Conservation (phyloP, 1,140 invertebrate genomes). For the Eufriesea mexicana region DNA sequence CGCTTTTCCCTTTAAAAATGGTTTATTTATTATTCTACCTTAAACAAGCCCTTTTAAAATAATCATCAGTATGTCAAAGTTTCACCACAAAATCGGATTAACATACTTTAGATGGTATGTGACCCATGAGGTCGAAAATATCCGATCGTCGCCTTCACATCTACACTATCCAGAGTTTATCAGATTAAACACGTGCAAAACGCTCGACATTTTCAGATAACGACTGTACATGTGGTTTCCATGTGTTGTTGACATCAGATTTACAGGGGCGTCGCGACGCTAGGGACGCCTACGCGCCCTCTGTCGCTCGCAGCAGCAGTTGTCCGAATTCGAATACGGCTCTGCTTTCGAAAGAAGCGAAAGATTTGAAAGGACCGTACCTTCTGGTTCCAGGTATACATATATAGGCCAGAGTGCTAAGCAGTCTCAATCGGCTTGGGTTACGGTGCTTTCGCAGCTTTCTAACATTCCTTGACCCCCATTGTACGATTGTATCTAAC, state of each 20-base stretch:
- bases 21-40: not conserved
- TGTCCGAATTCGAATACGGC: conserved; percentile 84
- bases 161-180: not conserved
- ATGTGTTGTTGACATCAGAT: conserved; percentile 84
- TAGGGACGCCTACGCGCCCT: conserved; percentile 74
- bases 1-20: too few species aligned
- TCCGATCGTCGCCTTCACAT: too few species aligned
- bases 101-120: not conserved
- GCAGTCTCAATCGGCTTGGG: conserved; percentile 47
- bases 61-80: not conserved
- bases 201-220: conserved; percentile 79
- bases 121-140: not conserved
- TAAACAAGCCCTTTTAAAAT: too few species aligned
- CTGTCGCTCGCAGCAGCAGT: conserved; percentile 81
- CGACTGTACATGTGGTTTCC: conserved; percentile 82
- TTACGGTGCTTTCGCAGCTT: conserved; percentile 63
- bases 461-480: not conserved
- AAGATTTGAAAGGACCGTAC: conserved; percentile 89
- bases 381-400: conserved; percentile 89
- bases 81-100: conserved; percentile 34
- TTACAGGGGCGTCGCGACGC: conserved; percentile 84
- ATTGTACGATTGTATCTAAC: not conserved
- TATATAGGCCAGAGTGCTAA: conserved; percentile 73
- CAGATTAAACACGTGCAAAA: conserved; percentile 66
- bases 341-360: conserved; percentile 83